Percentiles rank a stretch among this genome's conserved stretches.
These are phyloP conservation scores for Erythrocercus mccallii DNA, from an alignment of 2,113 vertebrate genomes.

Conservation along the genomic window DNA sequence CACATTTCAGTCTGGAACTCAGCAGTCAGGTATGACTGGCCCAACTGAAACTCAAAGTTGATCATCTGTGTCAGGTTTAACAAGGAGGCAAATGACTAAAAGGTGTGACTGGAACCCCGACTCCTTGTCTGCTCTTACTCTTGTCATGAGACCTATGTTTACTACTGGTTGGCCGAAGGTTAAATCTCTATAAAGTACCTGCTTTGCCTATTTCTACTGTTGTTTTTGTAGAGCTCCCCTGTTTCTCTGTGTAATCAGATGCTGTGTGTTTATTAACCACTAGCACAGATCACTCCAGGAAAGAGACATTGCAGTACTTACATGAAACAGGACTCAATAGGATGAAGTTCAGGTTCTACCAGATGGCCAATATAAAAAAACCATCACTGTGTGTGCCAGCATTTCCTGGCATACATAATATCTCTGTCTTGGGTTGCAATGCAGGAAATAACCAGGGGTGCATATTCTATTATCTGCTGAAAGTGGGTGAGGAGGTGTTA, in stretches of 20 bases:
- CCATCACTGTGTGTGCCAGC: background rate
- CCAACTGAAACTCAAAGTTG: background rate
- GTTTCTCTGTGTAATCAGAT: background rate
- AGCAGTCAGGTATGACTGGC: background rate
- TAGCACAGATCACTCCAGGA: background rate
- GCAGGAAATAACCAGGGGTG: too few species aligned
- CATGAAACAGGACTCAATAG: background rate
- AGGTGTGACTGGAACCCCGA: background rate
- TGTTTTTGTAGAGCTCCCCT: background rate
- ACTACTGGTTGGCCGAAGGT: background rate
- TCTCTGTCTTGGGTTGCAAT: too few species aligned
- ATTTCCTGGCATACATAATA: background rate
- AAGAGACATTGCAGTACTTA: background rate
- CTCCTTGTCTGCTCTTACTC: background rate
- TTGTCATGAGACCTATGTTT: background rate
- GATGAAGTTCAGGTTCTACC: background rate
- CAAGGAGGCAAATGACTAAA: background rate
- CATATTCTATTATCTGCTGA: too few species aligned
- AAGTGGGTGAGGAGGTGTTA: too few species aligned
- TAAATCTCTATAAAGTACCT: background rate
- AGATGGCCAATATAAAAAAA: background rate
- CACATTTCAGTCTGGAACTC: background rate
- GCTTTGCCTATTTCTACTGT: background rate
- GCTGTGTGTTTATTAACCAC: background rate
- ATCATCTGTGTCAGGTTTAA: background rate